These are phyloP conservation scores for Bemisia tabaci DNA, from an alignment of 1,140 invertebrate species.

Conservation along the genomic window DNA sequence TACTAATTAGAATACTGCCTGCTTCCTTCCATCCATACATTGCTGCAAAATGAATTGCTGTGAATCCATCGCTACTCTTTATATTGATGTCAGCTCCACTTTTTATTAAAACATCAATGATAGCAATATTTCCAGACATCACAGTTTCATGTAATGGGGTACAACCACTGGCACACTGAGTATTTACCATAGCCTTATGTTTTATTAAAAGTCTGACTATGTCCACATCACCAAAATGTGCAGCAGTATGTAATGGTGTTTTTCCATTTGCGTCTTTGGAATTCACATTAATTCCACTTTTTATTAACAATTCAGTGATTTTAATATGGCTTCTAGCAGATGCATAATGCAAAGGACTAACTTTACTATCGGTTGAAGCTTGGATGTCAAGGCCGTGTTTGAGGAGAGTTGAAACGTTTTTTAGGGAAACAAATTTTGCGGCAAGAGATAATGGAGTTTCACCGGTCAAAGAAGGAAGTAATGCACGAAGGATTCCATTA, in stretches of 20 bases:
- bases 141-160: constrained; percentile 32
- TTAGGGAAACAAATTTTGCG: not conserved
- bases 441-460: not conserved
- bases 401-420: not conserved
- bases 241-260: constrained; percentile 20
- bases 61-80: constrained; percentile 2
- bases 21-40: not conserved
- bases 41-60: not conserved
- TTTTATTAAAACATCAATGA: constrained; percentile 7
- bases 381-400: not conserved
- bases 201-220: not conserved
- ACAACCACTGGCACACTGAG: constrained; percentile 45
- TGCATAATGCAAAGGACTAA: not conserved
- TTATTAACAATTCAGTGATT: not conserved
- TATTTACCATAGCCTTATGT: constrained; percentile 15
- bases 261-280: constrained; percentile 43
- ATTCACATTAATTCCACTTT: constrained; percentile 21
- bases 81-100: constrained; percentile 7
- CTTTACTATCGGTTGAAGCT: not conserved
- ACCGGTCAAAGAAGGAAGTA: constrained; percentile 35
- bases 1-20: constrained; percentile 4
- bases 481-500: constrained; percentile 65
- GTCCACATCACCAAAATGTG: not conserved
- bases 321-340: not conserved
- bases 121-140: not conserved